Evolutionary conservation across 2,888 invertebrate genomes (phyloP).

Genomic region (Drosophila falleni): DNA sequence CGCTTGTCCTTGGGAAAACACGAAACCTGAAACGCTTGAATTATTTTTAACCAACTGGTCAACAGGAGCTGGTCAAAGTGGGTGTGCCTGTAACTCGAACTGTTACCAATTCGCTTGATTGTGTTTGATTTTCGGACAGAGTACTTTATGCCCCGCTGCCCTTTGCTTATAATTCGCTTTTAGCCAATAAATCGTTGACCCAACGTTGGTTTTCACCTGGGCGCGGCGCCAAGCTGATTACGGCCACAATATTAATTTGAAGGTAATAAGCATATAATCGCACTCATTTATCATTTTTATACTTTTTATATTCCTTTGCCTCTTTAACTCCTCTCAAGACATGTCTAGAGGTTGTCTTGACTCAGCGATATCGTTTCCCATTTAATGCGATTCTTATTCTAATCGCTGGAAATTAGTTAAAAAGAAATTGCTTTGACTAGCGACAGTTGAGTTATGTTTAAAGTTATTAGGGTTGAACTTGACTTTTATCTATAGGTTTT

Average conservation of each 20-base stretch:
- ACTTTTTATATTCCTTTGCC: conserved; percentile 27
- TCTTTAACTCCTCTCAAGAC: conserved; percentile 10
- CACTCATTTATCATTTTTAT: conserved; percentile 78
- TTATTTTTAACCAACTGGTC: conserved; percentile 73
- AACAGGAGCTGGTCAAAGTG: conserved; percentile 33
- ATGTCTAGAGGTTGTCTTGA: conserved; percentile 20
- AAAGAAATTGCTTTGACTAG: not conserved
- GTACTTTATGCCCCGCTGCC: conserved; percentile 51
- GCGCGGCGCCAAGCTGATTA: conserved; percentile 68
- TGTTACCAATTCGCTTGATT: conserved; percentile 79
- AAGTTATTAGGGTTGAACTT: too few species aligned
- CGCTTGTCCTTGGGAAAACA: conserved; percentile 59
- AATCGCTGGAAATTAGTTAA: conserved; percentile 53
- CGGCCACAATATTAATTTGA: conserved; percentile 67
- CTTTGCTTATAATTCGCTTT: conserved; percentile 65
- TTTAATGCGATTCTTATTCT: conserved; percentile 57
- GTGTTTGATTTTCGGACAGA: conserved; percentile 76
- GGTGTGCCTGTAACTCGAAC: conserved; percentile 52
- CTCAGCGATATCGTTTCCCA: conserved; percentile 32
- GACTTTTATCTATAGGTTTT: too few species aligned
- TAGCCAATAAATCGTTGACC: conserved; percentile 76
- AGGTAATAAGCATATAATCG: conserved; percentile 78
- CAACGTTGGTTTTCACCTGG: conserved; percentile 30
- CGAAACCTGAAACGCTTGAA: conserved; percentile 61
- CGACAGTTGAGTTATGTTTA: not conserved